Conservation (phyloP, 2,888 invertebrate genomes). For the Dendrolimus houi region DNA sequence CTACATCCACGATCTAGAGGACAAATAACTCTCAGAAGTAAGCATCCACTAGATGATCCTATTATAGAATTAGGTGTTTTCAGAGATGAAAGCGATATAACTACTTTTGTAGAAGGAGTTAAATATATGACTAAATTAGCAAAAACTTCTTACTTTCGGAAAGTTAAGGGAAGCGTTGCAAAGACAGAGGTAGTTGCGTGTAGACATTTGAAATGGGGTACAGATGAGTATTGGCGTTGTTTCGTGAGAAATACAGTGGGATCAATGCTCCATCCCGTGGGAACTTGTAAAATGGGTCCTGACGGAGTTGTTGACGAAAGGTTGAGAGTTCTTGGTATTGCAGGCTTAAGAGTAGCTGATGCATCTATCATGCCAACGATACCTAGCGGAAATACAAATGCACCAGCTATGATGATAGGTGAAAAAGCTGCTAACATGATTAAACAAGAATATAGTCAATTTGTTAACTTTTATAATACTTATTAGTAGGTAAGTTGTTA, state of each 20-base stretch:
- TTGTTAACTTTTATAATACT: too few relatives aligned
- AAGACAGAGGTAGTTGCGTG: slow-evolving; percentile 68
- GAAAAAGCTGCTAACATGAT: slow-evolving; percentile 62
- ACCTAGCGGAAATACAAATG: slow-evolving; percentile 56
- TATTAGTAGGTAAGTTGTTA: too few relatives aligned
- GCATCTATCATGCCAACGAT: slow-evolving; percentile 55
- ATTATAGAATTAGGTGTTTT: slow-evolving; percentile 45
- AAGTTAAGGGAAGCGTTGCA: slow-evolving; percentile 31
- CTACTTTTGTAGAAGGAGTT: slow-evolving; percentile 30
- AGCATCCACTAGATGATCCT: slow-evolving; percentile 44
- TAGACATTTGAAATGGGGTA: slow-evolving; percentile 53
- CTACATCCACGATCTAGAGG: slow-evolving; percentile 54
- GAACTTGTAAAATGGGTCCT: slow-evolving; percentile 56
- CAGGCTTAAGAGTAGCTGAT: slow-evolving; percentile 47
- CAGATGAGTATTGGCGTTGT: slow-evolving; percentile 80
- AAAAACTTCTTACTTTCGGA: slow-evolving; percentile 40
- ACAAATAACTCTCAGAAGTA: slow-evolving; percentile 38
- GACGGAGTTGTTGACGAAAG: slow-evolving; percentile 51
- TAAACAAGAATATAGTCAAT: slow-evolving; percentile 33
- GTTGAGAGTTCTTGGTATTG: slow-evolving; percentile 41
- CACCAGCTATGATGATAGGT: slow-evolving; percentile 61
- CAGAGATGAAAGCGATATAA: slow-evolving; percentile 36
- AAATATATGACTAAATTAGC: slow-evolving; percentile 36
- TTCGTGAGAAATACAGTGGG: slow-evolving; percentile 71
- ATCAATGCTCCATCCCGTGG: slow-evolving; percentile 78